A percentile compares a stretch with the other conserved stretches of the same genome.
Evolutionary conservation across 2,888 invertebrate species (phyloP).

Genomic region (Platycnemis pennipes): DNA sequence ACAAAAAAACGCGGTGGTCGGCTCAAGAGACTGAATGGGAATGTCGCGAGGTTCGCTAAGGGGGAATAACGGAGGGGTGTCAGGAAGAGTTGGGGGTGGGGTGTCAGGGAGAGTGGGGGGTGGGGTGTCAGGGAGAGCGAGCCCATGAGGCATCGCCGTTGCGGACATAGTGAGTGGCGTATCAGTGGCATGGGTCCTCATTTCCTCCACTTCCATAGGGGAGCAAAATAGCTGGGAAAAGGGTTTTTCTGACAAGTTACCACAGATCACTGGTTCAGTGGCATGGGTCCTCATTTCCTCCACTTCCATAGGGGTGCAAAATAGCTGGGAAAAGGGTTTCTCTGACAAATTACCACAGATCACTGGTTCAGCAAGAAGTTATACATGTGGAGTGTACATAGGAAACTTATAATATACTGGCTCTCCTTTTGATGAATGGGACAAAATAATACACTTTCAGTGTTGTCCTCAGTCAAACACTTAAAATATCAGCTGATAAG

Average conservation of each 20-base stretch:
- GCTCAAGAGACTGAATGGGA: background rate
- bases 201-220: background rate
- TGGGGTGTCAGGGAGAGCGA: background rate
- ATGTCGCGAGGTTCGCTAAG: background rate
- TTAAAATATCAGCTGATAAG: too few species aligned
- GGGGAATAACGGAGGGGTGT: background rate
- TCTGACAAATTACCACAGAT: background rate
- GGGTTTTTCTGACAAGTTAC: background rate
- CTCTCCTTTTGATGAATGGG: too few species aligned
- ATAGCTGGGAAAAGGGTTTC: background rate
- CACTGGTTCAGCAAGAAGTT: too few species aligned
- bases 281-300: background rate
- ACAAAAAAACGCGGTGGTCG: background rate
- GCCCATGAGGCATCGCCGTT: background rate
- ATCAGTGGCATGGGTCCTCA: background rate
- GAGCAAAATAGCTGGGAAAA: background rate
- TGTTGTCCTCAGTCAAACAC: too few species aligned
- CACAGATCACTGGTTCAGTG: background rate
- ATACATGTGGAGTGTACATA: too few species aligned
- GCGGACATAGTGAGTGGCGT: background rate
- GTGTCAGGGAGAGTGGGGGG: background rate
- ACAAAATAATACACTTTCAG: too few species aligned
- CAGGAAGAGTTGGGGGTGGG: background rate
- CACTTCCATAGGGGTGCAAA: background rate
- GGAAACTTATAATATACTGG: too few species aligned